Evolutionary conservation across 2,888 invertebrate species (phyloP), one percentile per base, ranked within the genome.

Genomic region (Lypha dubia): DNA sequence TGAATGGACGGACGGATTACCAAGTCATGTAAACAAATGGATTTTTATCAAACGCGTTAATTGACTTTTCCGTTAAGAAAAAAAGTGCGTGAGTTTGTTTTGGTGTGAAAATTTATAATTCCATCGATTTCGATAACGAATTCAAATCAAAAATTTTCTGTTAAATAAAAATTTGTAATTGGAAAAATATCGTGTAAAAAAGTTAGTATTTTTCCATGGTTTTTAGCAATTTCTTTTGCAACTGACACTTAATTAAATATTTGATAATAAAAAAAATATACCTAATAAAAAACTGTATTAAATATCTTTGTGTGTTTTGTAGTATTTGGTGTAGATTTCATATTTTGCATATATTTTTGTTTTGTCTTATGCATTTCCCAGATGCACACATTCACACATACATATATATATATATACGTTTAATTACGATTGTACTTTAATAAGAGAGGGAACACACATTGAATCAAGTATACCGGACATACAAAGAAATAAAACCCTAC

Each of bases 1-100:
- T 13, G 17, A 46, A 11, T 67, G 24, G 17, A 46, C 71, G 20
- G 8, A 56, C 22, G 22, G 46, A 5, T 46, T 17, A 22, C 35
- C 35, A 22, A 13, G n/a, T 22, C 60, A 53, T 62, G 60, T 74
- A 68, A 68, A 68, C 74, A 74, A n/a, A 58, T 68, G 28, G 62
- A 70, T 51, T 71, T 71, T 60, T 67, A 49, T 53, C 53, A 76
- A n/a, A 58, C 38, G 79, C 51, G 46, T 63, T 68, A 51, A 53
- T 63, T 58, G 15, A 70, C 65, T 9, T 20, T 44, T 58, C 56
- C n/a, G 32, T n/a, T 11, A 32, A n/a, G n/a, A n/a, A n/a, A n/a
- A n/a, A 46, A 74, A 60, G 79, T 81, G 81, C 46, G 65, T 71
- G 77, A 76, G 38, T 38, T 63, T 53, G 11, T 51, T 77, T 67